These are phyloP conservation scores for Gallinago solitaria DNA, from an alignment of 2,797 vertebrate species.

Conservation along the genomic window DNA sequence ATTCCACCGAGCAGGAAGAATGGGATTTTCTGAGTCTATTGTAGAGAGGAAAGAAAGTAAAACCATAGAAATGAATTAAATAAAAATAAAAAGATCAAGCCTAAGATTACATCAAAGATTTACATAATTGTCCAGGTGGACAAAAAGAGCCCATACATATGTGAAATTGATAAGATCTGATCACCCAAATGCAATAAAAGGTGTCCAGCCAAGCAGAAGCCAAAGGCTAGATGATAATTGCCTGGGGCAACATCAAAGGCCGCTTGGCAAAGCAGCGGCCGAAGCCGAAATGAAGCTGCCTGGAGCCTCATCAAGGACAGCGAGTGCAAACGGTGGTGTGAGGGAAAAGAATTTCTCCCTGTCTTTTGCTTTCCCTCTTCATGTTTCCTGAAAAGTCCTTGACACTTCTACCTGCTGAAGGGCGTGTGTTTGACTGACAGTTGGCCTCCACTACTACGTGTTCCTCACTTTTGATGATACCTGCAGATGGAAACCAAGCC, in stretches of 20 bases:
- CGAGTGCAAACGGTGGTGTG: neutral
- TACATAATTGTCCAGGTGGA: neutral
- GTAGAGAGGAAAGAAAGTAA: neutral
- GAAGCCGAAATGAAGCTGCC: neutral
- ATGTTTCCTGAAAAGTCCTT: neutral
- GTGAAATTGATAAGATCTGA: neutral
- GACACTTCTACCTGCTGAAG: neutral
- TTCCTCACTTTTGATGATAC: neutral
- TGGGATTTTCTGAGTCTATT: neutral
- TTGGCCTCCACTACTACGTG: neutral
- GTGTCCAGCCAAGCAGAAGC: neutral
- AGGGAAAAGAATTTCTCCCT: neutral
- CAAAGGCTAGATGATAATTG: neutral
- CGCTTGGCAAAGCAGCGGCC: neutral
- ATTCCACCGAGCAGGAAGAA: neutral
- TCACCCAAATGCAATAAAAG: neutral
- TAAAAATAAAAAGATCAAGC: neutral
- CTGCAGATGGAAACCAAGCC: neutral
- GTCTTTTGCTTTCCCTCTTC: neutral
- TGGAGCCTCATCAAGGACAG: neutral
- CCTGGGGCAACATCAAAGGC: constrained; percentile 14
- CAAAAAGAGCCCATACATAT: neutral
- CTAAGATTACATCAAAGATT: neutral
- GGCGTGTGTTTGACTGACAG: neutral
- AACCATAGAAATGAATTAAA: neutral